Evolutionary conservation across 2,113 vertebrate species (phyloP), one percentile per base, ranked within the genome.

Genomic region (Abramis brama): DNA sequence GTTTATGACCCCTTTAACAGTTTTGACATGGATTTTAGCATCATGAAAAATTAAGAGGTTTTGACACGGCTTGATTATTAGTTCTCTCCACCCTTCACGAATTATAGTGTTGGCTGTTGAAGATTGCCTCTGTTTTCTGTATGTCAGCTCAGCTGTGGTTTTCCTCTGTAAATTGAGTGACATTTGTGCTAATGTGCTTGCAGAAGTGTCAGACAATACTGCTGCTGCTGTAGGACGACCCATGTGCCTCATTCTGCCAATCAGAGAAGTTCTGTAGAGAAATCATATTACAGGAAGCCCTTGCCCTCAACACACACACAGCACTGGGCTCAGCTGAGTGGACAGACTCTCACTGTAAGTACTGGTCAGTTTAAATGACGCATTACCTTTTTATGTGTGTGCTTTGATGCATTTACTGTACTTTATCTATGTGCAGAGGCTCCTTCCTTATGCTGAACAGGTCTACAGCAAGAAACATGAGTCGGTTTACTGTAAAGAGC

Each of bases 261-360:
- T 25, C 25, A 55, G 47, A 19, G 25, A 30, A 30, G 25, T 15
- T 19, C 74, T 66, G 79, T 59, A 47, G 57, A 2, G 23, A 25
- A 3, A 21, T 81, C 6, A 6, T 15, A 47, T 81, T 66, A 45
- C 79, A 80, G 79, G 79, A 81, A 81, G 79, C 43, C 6, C 39
- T 12, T 23, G 33, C 27, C 50, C 21, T 47, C 23, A 23, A 83
- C 27, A 15, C 81, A n/a, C 66, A 36, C 6, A 2, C 59, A 52
- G 19, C 25, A 6, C 39, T 19, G 30, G 27, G 1, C n/a, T 45
- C 2, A 21, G 6, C 55, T 19, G 25, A 60, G 6, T 21, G 12
- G 47, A 30, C 39, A 3, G n/a, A n/a, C 8, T 7, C 76, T 66
- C 23, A 52, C 57, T 45, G 86, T 87, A 36, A 87, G 86, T 87